These are phyloP conservation scores for Drosophila kanapiae DNA, from an alignment of 1,140 invertebrate species.

Conservation along the genomic window DNA sequence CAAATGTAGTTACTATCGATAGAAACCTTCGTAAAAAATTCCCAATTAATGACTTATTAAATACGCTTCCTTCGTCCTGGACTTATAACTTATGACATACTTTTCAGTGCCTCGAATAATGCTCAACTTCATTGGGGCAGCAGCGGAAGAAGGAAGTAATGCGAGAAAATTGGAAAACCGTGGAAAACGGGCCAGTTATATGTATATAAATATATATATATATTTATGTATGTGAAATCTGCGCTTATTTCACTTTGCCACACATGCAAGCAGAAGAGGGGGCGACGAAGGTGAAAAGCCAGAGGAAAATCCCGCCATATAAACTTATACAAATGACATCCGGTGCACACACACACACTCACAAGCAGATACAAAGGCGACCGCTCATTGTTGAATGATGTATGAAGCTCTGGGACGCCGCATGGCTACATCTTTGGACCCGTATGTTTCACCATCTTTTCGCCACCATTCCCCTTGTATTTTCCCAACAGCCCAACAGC, in stretches of 20 bases:
- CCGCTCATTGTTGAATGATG: slow-evolving; percentile 76
- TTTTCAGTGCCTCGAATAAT: slow-evolving; percentile 20
- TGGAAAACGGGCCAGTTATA: slow-evolving; percentile 7
- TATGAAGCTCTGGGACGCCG: slow-evolving; percentile 56
- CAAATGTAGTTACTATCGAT: no score
- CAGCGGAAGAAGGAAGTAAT: not conserved
- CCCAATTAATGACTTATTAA: slow-evolving; percentile 21
- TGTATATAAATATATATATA: slow-evolving; percentile 7
- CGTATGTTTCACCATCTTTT: not conserved
- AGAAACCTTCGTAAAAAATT: no score
- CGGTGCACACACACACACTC: slow-evolving; percentile 35
- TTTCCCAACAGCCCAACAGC: not conserved
- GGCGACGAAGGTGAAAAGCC: slow-evolving; percentile 9
- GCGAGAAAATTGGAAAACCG: slow-evolving; percentile 29
- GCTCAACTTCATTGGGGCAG: not conserved
- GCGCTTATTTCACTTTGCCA: slow-evolving; percentile 76
- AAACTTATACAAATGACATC: slow-evolving; percentile 78
- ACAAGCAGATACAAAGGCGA: slow-evolving; percentile 9
- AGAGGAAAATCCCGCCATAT: slow-evolving; percentile 64
- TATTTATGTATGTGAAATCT: slow-evolving; percentile 34
- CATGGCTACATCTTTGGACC: slow-evolving; percentile 34
- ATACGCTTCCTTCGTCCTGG: slow-evolving; percentile 6
- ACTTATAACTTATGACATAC: slow-evolving; percentile 13
- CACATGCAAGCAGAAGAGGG: slow-evolving; percentile 27
- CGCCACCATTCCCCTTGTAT: not conserved